Conservation (phyloP, 1,140 invertebrate genomes). For the Matsumurasca onukii region DNA sequence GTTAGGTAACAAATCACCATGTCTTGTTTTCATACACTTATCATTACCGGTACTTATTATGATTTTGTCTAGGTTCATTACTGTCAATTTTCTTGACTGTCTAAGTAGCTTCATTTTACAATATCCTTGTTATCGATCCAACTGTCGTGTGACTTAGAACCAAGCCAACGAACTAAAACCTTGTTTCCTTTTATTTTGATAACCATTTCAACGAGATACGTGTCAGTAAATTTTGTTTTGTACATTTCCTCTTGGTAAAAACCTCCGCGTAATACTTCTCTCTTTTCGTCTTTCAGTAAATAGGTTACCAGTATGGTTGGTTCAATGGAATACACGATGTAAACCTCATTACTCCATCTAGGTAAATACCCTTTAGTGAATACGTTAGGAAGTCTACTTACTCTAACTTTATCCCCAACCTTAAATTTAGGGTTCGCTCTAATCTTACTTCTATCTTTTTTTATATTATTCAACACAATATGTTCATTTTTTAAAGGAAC, state of each 20-base stretch:
- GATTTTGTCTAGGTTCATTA: conserved; percentile 1
- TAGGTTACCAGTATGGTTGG: conserved; percentile 33
- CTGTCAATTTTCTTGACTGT: neutral
- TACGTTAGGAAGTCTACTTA: conserved; percentile 38
- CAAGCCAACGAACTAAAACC: conserved; percentile 47
- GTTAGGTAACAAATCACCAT: conserved; percentile 38
- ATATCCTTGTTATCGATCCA: conserved; percentile 43
- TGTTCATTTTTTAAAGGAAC: conserved; percentile 42
- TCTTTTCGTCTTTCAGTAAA: conserved; percentile 30
- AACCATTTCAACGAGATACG: conserved; percentile 45
- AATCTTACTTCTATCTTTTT: conserved; percentile 20
- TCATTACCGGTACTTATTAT: neutral
- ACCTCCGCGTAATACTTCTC: conserved; percentile 37
- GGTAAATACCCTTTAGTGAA: conserved; percentile 38
- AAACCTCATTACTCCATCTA: conserved; percentile 34
- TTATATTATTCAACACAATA: conserved; percentile 29
- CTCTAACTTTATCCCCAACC: conserved; percentile 34
- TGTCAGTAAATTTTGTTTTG: conserved; percentile 41
- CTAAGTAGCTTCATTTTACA: conserved; percentile 11
- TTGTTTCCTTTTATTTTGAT: conserved; percentile 41
- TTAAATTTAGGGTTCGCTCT: conserved; percentile 37
- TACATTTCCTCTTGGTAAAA: conserved; percentile 45
- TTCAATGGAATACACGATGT: conserved; percentile 28
- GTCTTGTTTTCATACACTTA: conserved; percentile 28
- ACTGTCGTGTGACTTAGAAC: too few species aligned